A percentile compares a stretch with the other conserved stretches of the same genome.
Conservation (phyloP, 2,113 vertebrate species). For the Heterotilapia buettikoferi region DNA sequence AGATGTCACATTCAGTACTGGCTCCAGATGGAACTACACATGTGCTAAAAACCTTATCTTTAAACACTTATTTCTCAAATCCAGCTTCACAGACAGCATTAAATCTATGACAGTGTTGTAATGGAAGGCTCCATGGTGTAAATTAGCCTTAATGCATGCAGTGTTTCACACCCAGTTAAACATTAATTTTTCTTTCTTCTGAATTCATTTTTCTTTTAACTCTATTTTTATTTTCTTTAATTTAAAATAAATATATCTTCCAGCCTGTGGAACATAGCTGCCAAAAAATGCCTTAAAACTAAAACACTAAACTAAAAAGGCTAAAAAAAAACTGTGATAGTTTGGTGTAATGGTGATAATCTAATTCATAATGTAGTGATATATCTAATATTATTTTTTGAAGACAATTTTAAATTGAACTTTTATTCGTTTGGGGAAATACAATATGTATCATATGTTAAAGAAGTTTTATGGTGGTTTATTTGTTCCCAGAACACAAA, state of each 20-base stretch:
- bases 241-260: background rate
- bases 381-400: background rate
- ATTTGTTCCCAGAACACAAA: background rate
- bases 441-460: background rate
- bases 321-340: background rate
- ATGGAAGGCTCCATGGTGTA: background rate
- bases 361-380: background rate
- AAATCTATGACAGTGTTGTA: background rate
- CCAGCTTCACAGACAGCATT: background rate
- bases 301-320: background rate
- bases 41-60: background rate
- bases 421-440: background rate
- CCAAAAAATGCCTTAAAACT: background rate
- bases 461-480: background rate
- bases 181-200: background rate
- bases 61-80: background rate
- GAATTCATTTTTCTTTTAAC: background rate
- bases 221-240: background rate
- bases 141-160: background rate
- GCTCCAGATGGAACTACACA: background rate
- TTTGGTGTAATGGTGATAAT: background rate
- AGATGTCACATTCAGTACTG: background rate
- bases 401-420: background rate
- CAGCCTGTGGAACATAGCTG: background rate
- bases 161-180: accelerated